Percentiles rank a stretch among this genome's conserved stretches.
Evolutionary conservation across 2,113 vertebrate species (phyloP).

Genomic region (Gallinago undulata): DNA sequence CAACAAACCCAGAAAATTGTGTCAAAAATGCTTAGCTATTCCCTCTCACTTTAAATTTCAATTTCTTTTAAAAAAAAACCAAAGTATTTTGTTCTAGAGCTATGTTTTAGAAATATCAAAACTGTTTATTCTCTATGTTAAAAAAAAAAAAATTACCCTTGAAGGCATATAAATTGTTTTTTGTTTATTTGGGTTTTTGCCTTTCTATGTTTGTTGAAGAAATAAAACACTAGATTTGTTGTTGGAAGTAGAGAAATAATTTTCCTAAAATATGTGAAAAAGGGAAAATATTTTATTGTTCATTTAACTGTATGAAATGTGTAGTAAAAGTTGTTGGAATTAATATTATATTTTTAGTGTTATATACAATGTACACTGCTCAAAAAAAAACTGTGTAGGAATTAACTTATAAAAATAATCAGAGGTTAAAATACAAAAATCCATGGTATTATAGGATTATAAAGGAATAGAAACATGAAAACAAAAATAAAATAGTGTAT

Average conservation of each 20-base stretch:
- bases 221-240: neutral
- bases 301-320: neutral
- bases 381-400: neutral
- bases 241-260: neutral
- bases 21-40: neutral
- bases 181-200: neutral
- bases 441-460: neutral
- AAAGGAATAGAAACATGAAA: neutral
- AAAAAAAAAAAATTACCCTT: neutral
- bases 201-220: neutral
- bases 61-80: accelerated
- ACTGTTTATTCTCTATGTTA: neutral
- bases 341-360: neutral
- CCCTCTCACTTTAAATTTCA: neutral
- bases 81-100: neutral
- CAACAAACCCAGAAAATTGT: neutral
- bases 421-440: neutral
- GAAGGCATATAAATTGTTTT: accelerated
- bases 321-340: neutral
- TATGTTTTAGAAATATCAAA: neutral
- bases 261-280: neutral
- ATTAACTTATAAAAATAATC: neutral
- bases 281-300: neutral
- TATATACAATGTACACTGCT: neutral
- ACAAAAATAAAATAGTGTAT: neutral